These are phyloP conservation scores for Calyptommatus sinebrachiatus DNA, from an alignment of 2,113 vertebrate genomes.

Conservation along the genomic window DNA sequence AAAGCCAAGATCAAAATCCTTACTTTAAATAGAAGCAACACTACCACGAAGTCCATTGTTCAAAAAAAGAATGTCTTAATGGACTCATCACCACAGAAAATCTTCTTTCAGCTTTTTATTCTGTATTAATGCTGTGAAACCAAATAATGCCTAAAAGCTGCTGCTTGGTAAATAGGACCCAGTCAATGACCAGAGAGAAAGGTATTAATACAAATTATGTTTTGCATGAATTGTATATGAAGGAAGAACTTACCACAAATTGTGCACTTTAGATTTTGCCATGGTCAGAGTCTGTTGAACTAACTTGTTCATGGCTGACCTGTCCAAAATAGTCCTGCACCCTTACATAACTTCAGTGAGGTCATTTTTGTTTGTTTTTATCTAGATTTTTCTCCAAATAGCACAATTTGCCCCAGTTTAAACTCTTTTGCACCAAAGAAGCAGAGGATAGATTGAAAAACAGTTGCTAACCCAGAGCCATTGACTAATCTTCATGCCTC, in stretches of 20 bases:
- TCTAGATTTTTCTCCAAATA: not conserved
- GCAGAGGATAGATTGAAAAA: not conserved
- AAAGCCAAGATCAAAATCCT: constrained; percentile 75
- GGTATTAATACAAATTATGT: not conserved
- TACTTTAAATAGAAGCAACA: constrained; percentile 74
- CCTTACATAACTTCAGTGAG: not conserved
- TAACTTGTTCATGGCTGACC: not conserved
- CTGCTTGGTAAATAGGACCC: constrained; percentile 11
- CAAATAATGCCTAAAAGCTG: constrained; percentile 15
- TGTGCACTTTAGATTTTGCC: not conserved
- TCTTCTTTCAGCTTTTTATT: constrained; percentile 54
- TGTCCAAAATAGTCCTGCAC: not conserved
- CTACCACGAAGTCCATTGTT: constrained; percentile 60
- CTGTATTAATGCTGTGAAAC: constrained; percentile 40
- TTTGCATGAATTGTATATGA: constrained; percentile 3
- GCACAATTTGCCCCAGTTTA: not conserved
- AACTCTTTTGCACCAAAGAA: not conserved
- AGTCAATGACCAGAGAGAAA: constrained; percentile 6
- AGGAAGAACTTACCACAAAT: not conserved
- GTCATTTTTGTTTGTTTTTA: not conserved
- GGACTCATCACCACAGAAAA: constrained; percentile 55
- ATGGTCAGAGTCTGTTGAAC: not conserved
- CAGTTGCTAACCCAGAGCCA: not conserved
- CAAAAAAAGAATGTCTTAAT: constrained; percentile 46
- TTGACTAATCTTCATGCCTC: not conserved